Evolutionary conservation across 2,888 invertebrate species (phyloP), one percentile per base, ranked within the genome.

Genomic region (Desoria tigrina): DNA sequence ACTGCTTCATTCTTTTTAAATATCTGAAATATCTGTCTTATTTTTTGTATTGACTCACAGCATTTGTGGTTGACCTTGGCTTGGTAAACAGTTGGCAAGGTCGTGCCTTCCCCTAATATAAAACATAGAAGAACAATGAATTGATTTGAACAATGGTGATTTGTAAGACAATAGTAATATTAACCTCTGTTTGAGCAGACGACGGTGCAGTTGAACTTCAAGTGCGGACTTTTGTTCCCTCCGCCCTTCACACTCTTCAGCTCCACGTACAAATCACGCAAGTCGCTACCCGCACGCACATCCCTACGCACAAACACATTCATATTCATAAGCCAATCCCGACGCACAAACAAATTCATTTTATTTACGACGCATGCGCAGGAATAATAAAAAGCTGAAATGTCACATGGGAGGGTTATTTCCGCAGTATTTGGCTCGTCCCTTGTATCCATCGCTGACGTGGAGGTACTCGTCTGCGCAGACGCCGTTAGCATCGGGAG

Each of bases 231-330:
- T 32, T n/a, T n/a, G n/a, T n/a, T n/a, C n/a, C n/a, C n/a, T n/a
- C n/a, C n/a, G n/a, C n/a, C n/a, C 18, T 49, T 57, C n/a, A 56
- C 32, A n/a, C 61, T 61, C 7, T 65, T 1, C n/a, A n/a, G n/a
- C n/a, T n/a, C n/a, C n/a, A 75, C 37, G 32, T 65, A 74, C 16
- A 75, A 42, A 61, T 75, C 75, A n/a, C 75, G 28, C 11, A 74
- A 42, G 6, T 56, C 62, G 11, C 59, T 56, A 0, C 69, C 27
- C n/a, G n/a, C n/a, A n/a, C n/a, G n/a, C n/a, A n/a, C n/a, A n/a
- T n/a, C n/a, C n/a, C n/a, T n/a, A n/a, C n/a, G n/a, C n/a, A n/a
- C n/a, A n/a, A n/a, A n/a, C n/a, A n/a, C n/a, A n/a, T n/a, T n/a
- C n/a, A n/a, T n/a, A n/a, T n/a, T n/a, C n/a, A n/a, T n/a, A n/a